Percentiles rank a stretch among this genome's conserved stretches.
Evolutionary conservation across 2,797 vertebrate genomes (phyloP).

Genomic region (Mastacembelus armatus): DNA sequence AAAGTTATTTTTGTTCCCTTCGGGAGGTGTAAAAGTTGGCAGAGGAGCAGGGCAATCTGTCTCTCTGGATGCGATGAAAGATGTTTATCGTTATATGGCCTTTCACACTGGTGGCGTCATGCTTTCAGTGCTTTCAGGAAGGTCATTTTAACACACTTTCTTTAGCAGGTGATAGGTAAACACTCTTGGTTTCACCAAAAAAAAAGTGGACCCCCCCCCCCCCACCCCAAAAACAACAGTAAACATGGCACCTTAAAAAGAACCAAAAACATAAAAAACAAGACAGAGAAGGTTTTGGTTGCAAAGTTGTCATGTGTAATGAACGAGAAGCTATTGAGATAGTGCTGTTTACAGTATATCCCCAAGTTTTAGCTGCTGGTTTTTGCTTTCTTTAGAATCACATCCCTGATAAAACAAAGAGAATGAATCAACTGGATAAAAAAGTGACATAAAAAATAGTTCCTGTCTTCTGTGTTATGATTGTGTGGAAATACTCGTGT

Average conservation of each 20-base stretch:
- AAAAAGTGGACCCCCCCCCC: neutral
- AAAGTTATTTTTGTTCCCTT: slow-evolving; percentile 43
- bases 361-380: slow-evolving; percentile 77
- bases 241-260: slow-evolving; percentile 70
- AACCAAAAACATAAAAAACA: slow-evolving; percentile 42
- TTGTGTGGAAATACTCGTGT: slow-evolving; percentile 41
- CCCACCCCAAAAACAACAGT: slow-evolving; percentile 30
- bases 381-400: slow-evolving; percentile 75
- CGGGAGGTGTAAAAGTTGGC: slow-evolving; percentile 31
- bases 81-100: slow-evolving; percentile 29
- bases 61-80: slow-evolving; percentile 35
- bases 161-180: slow-evolving; percentile 45
- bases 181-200: slow-evolving; percentile 53
- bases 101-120: slow-evolving; percentile 18
- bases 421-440: slow-evolving; percentile 65
- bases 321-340: slow-evolving; percentile 62
- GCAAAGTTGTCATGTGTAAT: slow-evolving; percentile 67
- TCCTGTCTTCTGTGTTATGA: slow-evolving; percentile 47
- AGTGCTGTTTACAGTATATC: slow-evolving; percentile 60
- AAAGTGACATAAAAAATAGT: slow-evolving; percentile 73
- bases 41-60: slow-evolving; percentile 41
- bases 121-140: slow-evolving; percentile 37
- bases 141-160: slow-evolving; percentile 35
- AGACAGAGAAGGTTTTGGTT: slow-evolving; percentile 80
- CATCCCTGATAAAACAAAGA: slow-evolving; percentile 79